Evolutionary conservation across 2,888 invertebrate genomes (phyloP), one percentile per base, ranked within the genome.

Genomic region (Cheilosia vulpina): DNA sequence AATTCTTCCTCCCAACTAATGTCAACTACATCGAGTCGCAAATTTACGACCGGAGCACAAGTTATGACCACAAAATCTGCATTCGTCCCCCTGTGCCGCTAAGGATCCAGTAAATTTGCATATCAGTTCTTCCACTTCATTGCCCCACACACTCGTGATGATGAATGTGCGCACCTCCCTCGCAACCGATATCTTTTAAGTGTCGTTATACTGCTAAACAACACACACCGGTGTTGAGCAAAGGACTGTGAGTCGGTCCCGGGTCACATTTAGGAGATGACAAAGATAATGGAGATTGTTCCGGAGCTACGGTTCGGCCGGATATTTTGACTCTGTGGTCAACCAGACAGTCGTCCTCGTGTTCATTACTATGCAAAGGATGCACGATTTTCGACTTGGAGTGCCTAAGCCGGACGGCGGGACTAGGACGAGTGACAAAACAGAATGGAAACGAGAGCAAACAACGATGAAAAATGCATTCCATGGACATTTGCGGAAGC

Each of bases 41-140:
- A 55, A 84, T 84, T 80, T 84, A 84, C 60, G 80, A 76, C 57
- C 71, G 6, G 60, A 60, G 60, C 65, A 47, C 57, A 80, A 77
- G 71, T 84, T 80, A 80, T 80, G 69, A 75, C 84, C 84, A 66
- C 66, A 80, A 76, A 66, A 69, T 58, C 63, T 45, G 24, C 47
- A 31, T 65, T 43, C 34, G 19, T 17, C 43, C 68, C 60, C 38
- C 7, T 27, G 6, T 6, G 17, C 31, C 53, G 47, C 27, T 4
- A 41, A 34, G 52, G 7, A 57, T 69, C 21, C 41, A 6, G 31
- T 45, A 53, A 65, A 84, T 84, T 84, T 71, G 62, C 84, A 84
- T 84, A 84, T 76, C 75, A 65, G 55, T 60, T 71, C 66, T 80
- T 75, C 27, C 75, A 71, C 71, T 75, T 84, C 79, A 75, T 75